Percentiles rank a stretch among this genome's conserved stretches.
phyloP scores from a whole-genome alignment of 2,797 vertebrate genomes.

The Aplochiton taeniatus region DNA sequence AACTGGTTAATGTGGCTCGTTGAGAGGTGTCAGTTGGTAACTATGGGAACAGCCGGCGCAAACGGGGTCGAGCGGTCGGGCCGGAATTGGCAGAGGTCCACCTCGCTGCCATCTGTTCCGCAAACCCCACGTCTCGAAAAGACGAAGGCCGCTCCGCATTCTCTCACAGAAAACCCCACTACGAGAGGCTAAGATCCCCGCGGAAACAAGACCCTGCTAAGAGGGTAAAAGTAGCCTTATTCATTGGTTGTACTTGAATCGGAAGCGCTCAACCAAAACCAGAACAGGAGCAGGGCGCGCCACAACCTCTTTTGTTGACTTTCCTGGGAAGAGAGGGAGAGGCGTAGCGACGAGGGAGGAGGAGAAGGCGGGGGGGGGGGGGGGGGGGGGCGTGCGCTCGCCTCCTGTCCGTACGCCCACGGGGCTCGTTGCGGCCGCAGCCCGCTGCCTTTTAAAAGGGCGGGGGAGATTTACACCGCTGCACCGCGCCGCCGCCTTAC shows the following conservation, averaged over 20 bases:
- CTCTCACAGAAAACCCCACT: not conserved
- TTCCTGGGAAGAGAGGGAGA: not conserved
- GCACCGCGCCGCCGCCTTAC: not conserved
- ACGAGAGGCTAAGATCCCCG: not conserved
- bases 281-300: too few species aligned
- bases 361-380: not conserved
- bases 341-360: too few species aligned
- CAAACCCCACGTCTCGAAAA: conserved; percentile 41
- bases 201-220: too few species aligned
- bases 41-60: conserved; percentile 57
- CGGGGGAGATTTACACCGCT: not conserved
- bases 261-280: too few species aligned
- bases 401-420: not conserved
- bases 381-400: not conserved
- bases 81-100: conserved; percentile 51
- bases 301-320: not conserved
- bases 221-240: not conserved
- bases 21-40: conserved; percentile 48
- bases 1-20: not conserved
- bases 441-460: not conserved
- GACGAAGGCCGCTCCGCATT: conserved; percentile 20
- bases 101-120: conserved; percentile 64
- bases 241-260: not conserved
- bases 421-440: not conserved
- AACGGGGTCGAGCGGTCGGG: conserved; percentile 53